Conservation (phyloP, 2,113 vertebrate species). For the Clarias magur region DNA sequence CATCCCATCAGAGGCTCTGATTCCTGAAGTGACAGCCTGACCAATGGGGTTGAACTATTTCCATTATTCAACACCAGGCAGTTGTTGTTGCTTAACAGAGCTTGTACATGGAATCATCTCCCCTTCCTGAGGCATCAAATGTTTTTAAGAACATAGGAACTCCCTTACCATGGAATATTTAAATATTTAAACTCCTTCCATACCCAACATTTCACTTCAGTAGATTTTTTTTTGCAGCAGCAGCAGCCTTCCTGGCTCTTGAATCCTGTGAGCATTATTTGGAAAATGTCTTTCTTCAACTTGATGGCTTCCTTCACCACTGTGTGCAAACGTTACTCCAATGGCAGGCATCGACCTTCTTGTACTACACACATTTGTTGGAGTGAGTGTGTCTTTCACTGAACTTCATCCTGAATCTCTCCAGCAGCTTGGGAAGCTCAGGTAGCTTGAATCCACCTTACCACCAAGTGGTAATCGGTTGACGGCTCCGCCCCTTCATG, state of each 20-base stretch:
- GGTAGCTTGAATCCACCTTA: background rate
- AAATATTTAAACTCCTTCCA: background rate
- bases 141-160: background rate
- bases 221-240: conserved; percentile 21
- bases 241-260: background rate
- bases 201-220: background rate
- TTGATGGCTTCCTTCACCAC: background rate
- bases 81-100: too few species aligned
- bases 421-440: background rate
- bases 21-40: too few species aligned
- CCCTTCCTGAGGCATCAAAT: background rate
- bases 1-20: background rate
- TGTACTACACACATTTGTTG: background rate
- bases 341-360: background rate
- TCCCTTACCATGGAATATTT: background rate
- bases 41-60: too few species aligned
- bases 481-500: background rate
- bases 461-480: background rate
- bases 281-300: background rate
- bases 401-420: background rate
- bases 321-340: background rate
- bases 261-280: background rate
- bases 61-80: too few species aligned
- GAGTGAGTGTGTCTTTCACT: background rate
- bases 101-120: background rate